These are phyloP conservation scores for Cyanocitta stelleri DNA, from an alignment of 2,113 vertebrate genomes.

Conservation along the genomic window DNA sequence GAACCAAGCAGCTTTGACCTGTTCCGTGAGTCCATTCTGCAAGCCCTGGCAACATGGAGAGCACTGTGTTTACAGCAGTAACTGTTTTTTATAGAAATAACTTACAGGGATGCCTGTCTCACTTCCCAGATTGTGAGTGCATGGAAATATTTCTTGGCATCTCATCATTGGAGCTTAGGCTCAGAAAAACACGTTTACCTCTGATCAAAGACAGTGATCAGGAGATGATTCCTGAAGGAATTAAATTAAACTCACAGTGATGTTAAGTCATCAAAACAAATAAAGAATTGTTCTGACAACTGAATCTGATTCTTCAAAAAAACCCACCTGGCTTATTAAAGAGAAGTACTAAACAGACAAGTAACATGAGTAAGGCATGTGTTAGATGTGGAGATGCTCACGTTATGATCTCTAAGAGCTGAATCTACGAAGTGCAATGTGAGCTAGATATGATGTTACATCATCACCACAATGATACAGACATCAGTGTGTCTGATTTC, in stretches of 20 bases:
- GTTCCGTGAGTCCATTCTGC: neutral
- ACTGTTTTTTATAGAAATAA: neutral
- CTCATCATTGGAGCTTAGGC: neutral
- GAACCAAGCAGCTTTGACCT: neutral
- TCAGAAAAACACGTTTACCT: neutral
- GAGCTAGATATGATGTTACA: neutral
- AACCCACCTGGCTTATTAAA: neutral
- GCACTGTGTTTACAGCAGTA: neutral
- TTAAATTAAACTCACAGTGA: neutral
- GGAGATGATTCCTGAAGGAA: neutral
- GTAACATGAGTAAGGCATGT: neutral
- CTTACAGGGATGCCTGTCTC: neutral
- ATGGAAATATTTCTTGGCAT: neutral
- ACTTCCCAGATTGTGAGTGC: neutral
- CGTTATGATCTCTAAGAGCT: neutral
- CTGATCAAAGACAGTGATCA: neutral
- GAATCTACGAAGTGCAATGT: neutral
- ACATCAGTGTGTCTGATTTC: neutral
- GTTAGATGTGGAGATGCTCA: neutral
- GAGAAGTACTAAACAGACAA: neutral
- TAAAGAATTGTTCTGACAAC: neutral
- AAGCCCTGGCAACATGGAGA: neutral
- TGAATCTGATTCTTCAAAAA: neutral
- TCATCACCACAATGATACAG: neutral
- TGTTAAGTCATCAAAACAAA: neutral